Evolutionary conservation across 2,113 vertebrate species (phyloP).

Genomic region (Alligator sinensis): DNA sequence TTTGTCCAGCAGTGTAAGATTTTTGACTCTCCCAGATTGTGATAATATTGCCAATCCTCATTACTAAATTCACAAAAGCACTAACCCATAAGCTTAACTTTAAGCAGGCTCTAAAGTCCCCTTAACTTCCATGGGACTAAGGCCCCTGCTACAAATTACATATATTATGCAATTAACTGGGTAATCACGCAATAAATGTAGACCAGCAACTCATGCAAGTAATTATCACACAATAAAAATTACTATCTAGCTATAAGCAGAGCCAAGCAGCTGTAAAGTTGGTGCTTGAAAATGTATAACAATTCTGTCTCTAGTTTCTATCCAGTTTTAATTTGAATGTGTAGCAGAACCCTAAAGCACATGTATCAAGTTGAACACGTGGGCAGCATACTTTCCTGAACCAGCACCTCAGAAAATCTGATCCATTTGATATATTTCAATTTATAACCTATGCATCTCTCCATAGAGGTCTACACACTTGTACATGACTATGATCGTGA

Average conservation of each 20-base stretch:
- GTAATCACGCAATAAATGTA: no score
- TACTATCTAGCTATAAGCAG: no score
- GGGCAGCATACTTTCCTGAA: fast-evolving
- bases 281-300: no score
- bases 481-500: neutral
- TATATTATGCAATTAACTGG: no score
- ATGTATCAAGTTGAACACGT: neutral
- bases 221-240: no score
- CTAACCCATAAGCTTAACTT: neutral
- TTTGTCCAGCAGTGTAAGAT: neutral
- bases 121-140: neutral
- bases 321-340: no score
- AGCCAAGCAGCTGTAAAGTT: no score
- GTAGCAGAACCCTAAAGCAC: neutral
- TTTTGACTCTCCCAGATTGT: neutral
- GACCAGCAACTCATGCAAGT: no score
- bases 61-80: neutral
- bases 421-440: neutral
- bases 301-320: no score
- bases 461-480: neutral
- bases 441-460: neutral
- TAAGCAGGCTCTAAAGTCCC: neutral
- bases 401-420: neutral
- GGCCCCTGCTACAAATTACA: no score
- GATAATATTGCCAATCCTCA: neutral